Conservation (phyloP, 2,113 vertebrate genomes). For the Chionis minor region DNA sequence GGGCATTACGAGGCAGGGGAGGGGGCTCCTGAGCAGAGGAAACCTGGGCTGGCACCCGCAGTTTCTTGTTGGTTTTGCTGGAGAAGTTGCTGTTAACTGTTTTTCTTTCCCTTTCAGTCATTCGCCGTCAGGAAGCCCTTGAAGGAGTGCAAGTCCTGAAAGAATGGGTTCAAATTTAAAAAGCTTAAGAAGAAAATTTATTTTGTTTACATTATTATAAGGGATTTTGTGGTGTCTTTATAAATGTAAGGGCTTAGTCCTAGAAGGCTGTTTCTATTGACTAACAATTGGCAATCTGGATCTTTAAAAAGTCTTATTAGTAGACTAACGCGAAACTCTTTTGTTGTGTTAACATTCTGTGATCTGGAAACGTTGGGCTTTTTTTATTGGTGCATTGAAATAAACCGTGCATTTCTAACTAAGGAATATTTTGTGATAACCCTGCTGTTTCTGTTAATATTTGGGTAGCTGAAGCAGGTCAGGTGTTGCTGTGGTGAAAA, state of each 20-base stretch:
- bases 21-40: background rate
- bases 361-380: conserved; percentile 68
- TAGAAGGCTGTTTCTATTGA: conserved; percentile 72
- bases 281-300: conserved; percentile 67
- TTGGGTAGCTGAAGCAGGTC: background rate
- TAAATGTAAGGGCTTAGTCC: conserved; percentile 71
- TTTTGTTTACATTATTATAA: conserved; percentile 86
- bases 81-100: background rate
- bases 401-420: conserved; percentile 80
- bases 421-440: conserved; percentile 54
- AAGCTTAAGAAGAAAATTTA: conserved; percentile 75
- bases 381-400: conserved; percentile 78
- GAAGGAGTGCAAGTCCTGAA: conserved; percentile 77
- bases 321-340: conserved; percentile 70
- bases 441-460: conserved; percentile 5
- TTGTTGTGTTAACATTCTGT: conserved; percentile 76
- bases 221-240: conserved; percentile 78
- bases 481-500: rapidly evolving
- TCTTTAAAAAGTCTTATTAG: conserved; percentile 66
- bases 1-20: background rate
- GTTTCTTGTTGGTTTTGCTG: background rate
- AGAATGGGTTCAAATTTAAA: conserved; percentile 73
- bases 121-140: conserved; percentile 84
- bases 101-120: conserved; percentile 74
- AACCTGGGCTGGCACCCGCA: background rate